Base-by-base conservation (phyloP, 2,888 invertebrate genomes). In the Onchidella celtica region DNA sequence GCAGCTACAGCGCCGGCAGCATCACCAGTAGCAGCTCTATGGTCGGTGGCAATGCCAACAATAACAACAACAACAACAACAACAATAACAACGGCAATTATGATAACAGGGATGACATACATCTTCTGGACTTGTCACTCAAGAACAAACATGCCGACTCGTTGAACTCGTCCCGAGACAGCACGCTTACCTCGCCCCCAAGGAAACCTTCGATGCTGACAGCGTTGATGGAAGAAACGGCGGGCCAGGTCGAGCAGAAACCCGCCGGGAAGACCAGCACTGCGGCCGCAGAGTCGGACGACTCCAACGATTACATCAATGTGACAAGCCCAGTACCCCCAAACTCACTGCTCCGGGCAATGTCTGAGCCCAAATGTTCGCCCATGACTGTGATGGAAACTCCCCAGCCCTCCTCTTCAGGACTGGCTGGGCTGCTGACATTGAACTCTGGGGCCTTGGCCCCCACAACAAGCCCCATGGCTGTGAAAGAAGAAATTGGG, bases 351-450 rank as follows among this genome's bases (percentile, higher is more conserved):
- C 57, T 68, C 3, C 68, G 77, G 21, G 55, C 57, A 11, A 40
- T 55, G 29, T 24, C 77, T 17, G 66, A 55, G 2, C 32, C 36
- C 1, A 55, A n/a, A 9, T 14, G 55, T 27, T 57, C 57, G 11
- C 32, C 55, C 66, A 34, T 47, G 34, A 27, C 77, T 61, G 36
- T 38, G 34, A 40, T 55, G 68, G 57, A 27, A 17, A 34, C 47
- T 36, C 34, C 66, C 36, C 68, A 66, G 36, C 66, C 47, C 57
- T 29, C 17, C 47, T 66, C 77, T 36, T 65, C 68, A 11, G 57
- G 68, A 17, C 57, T 77, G 24, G 68, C 77, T 9, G 77, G 57
- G n/a, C 77, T 77, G n/a, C 66, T 77, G 57, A 55, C 75, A 3
- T 32, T 38, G 59, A 47, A 32, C 32, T 76, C 76, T 17, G 40